Base-by-base conservation (phyloP, 2,888 invertebrate species). In the Pterostichus madidus region DNA sequence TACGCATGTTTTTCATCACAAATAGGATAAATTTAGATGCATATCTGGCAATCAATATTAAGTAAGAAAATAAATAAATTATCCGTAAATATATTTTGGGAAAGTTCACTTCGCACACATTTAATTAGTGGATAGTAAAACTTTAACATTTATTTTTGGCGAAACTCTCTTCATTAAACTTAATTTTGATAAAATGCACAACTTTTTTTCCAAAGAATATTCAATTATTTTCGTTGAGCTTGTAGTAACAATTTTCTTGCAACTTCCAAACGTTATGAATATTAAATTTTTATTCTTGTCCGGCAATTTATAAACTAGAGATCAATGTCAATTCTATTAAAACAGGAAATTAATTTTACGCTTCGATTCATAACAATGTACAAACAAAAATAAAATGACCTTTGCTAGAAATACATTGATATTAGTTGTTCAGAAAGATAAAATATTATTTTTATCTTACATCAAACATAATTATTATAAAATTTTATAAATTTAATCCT, bases 291-390 rank as follows among this genome's bases (percentile, higher is more conserved):
- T 64, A 64, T 64, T 64, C 24, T 17, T 71, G 68, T 71, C 17
- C 17, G 44, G 8, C 39, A 71, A 39, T 71, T 71, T 71, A 71
- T 71, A 71, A 44, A 71, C n/a, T 64, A 64, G 11, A 56, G 68
- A 71, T 44, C 68, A 71, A 71, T 71, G 68, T 71, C 68, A 71
- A 44, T 71, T 71, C 68, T 71, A 71, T 71, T 71, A 44, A 39
- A 71, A 71, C 68, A 39, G 68, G 68, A 71, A 44, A 71, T 71
- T 71, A 71, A 71, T 71, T 71, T 71, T 44, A 71, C 44, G 68
- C 68, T 71, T 71, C 17, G 46, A 15, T 71, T 71, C 39, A 39
- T 71, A 44, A 44, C 44, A 71, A 71, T 71, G 44, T 44, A 71
- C 64, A 64, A 39, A 44, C 68, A 15, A 44, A 11, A 56, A 44